Evolutionary conservation across 2,888 invertebrate species (phyloP), one percentile per base, ranked within the genome.

Genomic region (Nymphalis urticae): DNA sequence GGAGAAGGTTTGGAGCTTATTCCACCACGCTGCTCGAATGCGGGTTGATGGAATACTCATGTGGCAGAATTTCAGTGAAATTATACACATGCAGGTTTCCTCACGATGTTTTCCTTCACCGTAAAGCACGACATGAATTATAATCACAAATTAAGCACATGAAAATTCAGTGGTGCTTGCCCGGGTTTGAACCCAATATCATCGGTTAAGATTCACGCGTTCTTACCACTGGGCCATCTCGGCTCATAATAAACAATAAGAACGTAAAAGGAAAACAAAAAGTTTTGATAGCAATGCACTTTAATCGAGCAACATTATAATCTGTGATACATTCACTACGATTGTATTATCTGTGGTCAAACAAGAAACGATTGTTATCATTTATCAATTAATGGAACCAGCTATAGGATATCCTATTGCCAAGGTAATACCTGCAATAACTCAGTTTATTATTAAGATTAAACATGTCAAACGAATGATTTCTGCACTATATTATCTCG

Each of bases 341-440:
- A 69, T 72, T 72, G 64, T 53, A 66, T 56, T 64, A 68, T 68
- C 64, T 63, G 42, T 42, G 19, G 54, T 54, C 13, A 48, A 56
- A 50, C 47, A 58, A 56, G 13, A 56, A 56, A 62, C 61, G 66
- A 67, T 67, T 67, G 62, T 67, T 67, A 66, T 66, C 66, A 66
- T 66, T 66, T 66, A 66, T 72, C 72, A 66, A 70, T 72, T 70
- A 72, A 65, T 72, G 68, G 65, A 70, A 70, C 70, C 64, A 58
- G 61, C 66, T 72, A 70, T 66, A 72, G 72, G 72, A 72, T 72
- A 72, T 72, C 70, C 72, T 72, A 70, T 70, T 64, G 58, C 66
- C 72, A 72, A 72, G 72, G 72, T 70, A 62, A 72, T 61, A 24
- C 66, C 10, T 36, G 56, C 32, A 56, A 56, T 56, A 56, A 56